phyloP scores from a whole-genome alignment of 2,113 vertebrate species.

The Agapornis roseicollis region DNA sequence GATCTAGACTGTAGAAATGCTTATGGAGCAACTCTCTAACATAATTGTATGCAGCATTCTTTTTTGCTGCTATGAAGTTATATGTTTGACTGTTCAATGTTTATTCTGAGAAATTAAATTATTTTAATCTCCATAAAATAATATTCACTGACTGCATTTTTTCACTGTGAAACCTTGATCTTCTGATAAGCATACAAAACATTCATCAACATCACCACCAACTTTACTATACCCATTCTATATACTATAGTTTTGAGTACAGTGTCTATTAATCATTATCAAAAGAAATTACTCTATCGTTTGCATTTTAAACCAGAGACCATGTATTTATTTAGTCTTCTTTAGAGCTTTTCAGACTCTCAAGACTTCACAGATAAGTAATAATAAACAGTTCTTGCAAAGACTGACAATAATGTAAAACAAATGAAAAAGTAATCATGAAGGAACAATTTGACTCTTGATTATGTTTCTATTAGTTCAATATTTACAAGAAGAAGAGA shows the following conservation, averaged over 20 bases:
- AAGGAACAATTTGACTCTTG: background rate
- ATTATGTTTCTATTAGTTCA: background rate
- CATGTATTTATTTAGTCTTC: background rate
- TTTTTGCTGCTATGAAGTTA: background rate
- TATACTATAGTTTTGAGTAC: background rate
- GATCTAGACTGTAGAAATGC: background rate
- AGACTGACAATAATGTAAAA: background rate
- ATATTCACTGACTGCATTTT: background rate
- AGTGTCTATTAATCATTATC: background rate
- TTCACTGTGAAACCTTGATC: background rate
- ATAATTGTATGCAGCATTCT: background rate
- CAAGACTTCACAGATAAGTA: background rate
- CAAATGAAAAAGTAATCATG: background rate
- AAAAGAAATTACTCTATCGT: background rate
- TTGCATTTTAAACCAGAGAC: background rate
- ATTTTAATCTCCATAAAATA: background rate
- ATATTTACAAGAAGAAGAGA: background rate
- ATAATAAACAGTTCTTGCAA: background rate
- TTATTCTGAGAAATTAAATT: background rate
- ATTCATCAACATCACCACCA: background rate
- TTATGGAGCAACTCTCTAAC: background rate
- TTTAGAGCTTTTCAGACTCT: background rate
- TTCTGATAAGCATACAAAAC: background rate
- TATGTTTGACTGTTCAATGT: background rate
- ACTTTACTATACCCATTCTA: background rate